Conservation (phyloP, 92 coral and sea anemone species). For the Zoanthus gigantus region DNA sequence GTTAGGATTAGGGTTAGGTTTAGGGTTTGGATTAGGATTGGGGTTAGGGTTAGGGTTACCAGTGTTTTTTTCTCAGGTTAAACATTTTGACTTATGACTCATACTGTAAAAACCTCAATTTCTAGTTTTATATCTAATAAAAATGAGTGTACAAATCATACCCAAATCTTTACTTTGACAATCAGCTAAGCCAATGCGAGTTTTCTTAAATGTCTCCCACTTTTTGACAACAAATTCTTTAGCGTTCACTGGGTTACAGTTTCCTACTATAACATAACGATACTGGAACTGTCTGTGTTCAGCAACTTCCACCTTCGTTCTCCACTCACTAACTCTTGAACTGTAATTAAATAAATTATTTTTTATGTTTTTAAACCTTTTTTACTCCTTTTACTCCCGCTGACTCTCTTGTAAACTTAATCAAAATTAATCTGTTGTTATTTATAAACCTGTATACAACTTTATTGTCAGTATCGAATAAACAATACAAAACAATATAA, state of each 20-base stretch:
- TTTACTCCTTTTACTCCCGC: neutral
- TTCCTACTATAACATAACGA: constrained; percentile 27
- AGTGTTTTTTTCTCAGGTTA: too few relatives aligned
- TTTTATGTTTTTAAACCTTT: neutral
- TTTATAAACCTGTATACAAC: too few relatives aligned
- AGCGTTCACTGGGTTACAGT: neutral
- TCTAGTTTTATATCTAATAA: neutral
- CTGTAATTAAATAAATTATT: neutral
- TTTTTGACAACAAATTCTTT: constrained; percentile 24
- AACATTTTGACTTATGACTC: too few relatives aligned
- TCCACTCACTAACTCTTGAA: constrained; percentile 27
- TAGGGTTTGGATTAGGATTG: too few relatives aligned
- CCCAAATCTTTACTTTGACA: neutral
- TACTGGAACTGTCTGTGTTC: neutral
- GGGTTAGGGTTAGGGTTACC: too few relatives aligned
- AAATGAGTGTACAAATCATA: neutral
- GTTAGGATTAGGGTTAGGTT: too few relatives aligned
- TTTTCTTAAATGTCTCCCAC: constrained; percentile 25
- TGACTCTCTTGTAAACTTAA: neutral
- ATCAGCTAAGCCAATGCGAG: constrained; percentile 20
- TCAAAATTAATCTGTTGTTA: neutral
- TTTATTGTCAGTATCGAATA: too few relatives aligned
- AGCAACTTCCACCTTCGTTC: neutral
- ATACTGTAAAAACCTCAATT: too few relatives aligned
- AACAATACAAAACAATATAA: too few relatives aligned